Base-by-base conservation (phyloP, 2,888 invertebrate genomes). In the Melangyna quadrimaculata region DNA sequence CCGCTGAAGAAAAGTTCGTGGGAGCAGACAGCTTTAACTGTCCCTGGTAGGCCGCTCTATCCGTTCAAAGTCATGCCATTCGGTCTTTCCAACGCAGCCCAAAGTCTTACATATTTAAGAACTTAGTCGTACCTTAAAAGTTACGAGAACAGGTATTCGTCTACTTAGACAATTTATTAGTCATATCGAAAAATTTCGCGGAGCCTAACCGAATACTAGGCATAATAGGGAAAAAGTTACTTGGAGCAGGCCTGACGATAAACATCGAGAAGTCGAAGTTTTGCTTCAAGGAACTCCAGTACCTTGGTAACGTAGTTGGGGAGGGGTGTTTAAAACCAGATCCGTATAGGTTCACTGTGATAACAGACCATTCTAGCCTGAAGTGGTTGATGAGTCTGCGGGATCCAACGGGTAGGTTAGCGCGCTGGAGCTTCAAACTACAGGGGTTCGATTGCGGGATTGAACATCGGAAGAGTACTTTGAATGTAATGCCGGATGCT, bases 231-330 rank as follows among this genome's bases (percentile, higher is more conserved):
- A n/a, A n/a, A n/a, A n/a, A n/a, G n/a, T n/a, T n/a, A n/a, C n/a
- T 70, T 3, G 55, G 19, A 7, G 69, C 73, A 12, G 77, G 72
- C 24, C 57, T 32, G n/a, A 72, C 77, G 1, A 77, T 72, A 12
- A 82, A 77, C 53, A 67, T 81, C 12, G 55, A 55, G 3, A 55
- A 55, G 9, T 55, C 55, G 2, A 55, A 55, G 8, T 55, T 55
- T 7, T 55, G 55, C n/a, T 12, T 55, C 9, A n/a, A 27, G 27
- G 55, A 57, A 32, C 17, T 57, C 4, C 55, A 27, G 7, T 57
- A 80, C 29, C n/a, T 87, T 9, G 86, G 87, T 4, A 69, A 77
- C 43, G 12, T 82, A 35, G 55, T 88, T 1, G 87, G 84, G 2
- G 40, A 79, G 0, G 87, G 86, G 1, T 48, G 53, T 1, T 27